Percentiles rank a stretch among this genome's conserved stretches.
Evolutionary conservation across 1,140 invertebrate species (phyloP).

Genomic region (Plodia interpunctella): DNA sequence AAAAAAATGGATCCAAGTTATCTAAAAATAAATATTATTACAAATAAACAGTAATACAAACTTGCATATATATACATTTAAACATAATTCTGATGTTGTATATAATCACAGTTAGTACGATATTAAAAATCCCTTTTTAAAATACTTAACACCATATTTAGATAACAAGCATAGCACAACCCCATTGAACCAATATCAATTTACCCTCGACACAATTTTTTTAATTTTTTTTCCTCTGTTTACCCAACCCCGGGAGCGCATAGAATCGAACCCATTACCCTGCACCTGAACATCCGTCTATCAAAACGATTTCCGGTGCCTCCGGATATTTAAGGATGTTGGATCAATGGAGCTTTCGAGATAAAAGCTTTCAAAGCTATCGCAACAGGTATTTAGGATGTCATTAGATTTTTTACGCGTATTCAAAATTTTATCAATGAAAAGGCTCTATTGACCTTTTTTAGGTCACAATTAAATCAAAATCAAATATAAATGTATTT

Average conservation of each 20-base stretch:
- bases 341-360: neutral
- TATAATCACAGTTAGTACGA: too few relatives aligned
- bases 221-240: neutral
- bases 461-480: neutral
- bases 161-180: neutral
- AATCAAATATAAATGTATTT: too few relatives aligned
- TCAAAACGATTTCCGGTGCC: conserved; percentile 46
- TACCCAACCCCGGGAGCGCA: neutral
- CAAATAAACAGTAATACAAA: too few relatives aligned
- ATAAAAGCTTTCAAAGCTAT: neutral
- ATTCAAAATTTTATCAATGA: neutral
- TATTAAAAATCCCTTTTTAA: too few relatives aligned
- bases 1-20: too few relatives aligned
- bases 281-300: conserved; percentile 41
- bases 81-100: too few relatives aligned
- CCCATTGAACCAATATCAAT: neutral
- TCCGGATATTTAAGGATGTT: conserved; percentile 19
- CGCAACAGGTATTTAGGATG: neutral
- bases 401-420: neutral
- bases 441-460: neutral
- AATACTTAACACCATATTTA: too few relatives aligned
- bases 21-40: too few relatives aligned
- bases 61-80: too few relatives aligned
- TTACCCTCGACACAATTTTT: conserved; percentile 1
- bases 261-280: conserved; percentile 11